phyloP scores from a whole-genome alignment of 2,797 vertebrate genomes.

The Chromobotia macracanthus region DNA sequence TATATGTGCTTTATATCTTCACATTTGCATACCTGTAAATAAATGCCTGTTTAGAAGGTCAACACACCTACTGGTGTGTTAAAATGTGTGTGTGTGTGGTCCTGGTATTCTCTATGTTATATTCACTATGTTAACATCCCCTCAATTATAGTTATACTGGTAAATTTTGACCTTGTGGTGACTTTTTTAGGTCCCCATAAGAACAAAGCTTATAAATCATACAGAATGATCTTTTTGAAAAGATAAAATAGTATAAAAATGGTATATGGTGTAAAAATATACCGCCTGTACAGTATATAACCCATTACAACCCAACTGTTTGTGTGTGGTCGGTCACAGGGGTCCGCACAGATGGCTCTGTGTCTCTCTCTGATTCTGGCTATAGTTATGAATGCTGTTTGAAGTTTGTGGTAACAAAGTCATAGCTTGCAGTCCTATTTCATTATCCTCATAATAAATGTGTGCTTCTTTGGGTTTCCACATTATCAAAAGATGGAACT shows the following conservation, averaged over 20 bases:
- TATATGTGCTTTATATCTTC: conserved; percentile 20
- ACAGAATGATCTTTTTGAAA: too few relatives aligned
- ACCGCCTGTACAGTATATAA: too few relatives aligned
- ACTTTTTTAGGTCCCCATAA: too few relatives aligned
- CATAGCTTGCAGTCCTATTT: conserved; percentile 28
- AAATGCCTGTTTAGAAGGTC: conserved; percentile 15
- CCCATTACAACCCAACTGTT: neutral
- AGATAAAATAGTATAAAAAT: too few relatives aligned
- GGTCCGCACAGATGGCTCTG: conserved; percentile 57
- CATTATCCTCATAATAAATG: conserved; percentile 14
- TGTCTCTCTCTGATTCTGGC: conserved; percentile 48
- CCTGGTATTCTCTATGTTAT: neutral
- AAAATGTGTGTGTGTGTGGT: neutral
- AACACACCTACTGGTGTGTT: conserved; percentile 2
- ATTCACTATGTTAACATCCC: too few relatives aligned
- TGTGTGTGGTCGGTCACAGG: conserved; percentile 32
- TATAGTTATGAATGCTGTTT: conserved; percentile 53
- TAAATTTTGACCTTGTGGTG: too few relatives aligned
- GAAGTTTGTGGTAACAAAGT: conserved; percentile 53
- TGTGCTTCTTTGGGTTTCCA: conserved; percentile 20
- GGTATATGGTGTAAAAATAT: too few relatives aligned
- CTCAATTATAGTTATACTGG: too few relatives aligned
- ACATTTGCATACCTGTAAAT: conserved; percentile 21
- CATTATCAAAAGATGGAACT: neutral
- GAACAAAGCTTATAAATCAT: too few relatives aligned